Evolutionary conservation across 2,888 invertebrate genomes (phyloP), one percentile per base, ranked within the genome.

Genomic region (Melanotus villosus): DNA sequence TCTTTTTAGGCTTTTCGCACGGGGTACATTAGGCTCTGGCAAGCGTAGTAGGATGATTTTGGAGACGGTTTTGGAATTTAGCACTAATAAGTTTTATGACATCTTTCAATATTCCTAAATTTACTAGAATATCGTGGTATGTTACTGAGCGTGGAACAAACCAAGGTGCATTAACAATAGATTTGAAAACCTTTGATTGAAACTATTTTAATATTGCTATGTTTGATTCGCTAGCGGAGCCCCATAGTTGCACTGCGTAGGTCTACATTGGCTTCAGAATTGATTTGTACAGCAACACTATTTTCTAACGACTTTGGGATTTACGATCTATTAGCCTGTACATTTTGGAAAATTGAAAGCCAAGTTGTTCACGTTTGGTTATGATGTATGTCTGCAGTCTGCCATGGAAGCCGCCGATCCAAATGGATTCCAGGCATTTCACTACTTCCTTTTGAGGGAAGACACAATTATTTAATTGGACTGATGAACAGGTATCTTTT

Each of bases 111-210:
- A n/a, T n/a, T n/a, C n/a, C n/a, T n/a, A n/a, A n/a, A n/a, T 38
- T 38, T 6, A 43, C 26, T 7, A 21, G 9, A 21, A 50, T 7
- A 16, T 50, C 23, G 14, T 12, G 21, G 12, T 50, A 16, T 23
- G 21, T 26, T n/a, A 50, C 50, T 23, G 23, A 21, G 21, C 14
- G 19, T 50, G 50, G 50, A 7, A 50, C 50, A 50, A 50, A 50
- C 50, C 50, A 50, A 5, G 50, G 23, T 14, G 50, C 50, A 50
- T 50, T 23, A 10, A 50, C 23, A 19, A 21, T 50, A 3, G 43
- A 43, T 4, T 23, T 19, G 7, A 50, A 16, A 1, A 50, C 23
- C 12, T 50, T 50, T 14, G 26, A 50, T 45, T 45, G 45, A 18
- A 7, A 45, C 19, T 12, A 3, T 45, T 45, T 5, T 5, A 45